phyloP scores from a whole-genome alignment of 2,888 invertebrate species.

The Zaprionus obscuricornis region DNA sequence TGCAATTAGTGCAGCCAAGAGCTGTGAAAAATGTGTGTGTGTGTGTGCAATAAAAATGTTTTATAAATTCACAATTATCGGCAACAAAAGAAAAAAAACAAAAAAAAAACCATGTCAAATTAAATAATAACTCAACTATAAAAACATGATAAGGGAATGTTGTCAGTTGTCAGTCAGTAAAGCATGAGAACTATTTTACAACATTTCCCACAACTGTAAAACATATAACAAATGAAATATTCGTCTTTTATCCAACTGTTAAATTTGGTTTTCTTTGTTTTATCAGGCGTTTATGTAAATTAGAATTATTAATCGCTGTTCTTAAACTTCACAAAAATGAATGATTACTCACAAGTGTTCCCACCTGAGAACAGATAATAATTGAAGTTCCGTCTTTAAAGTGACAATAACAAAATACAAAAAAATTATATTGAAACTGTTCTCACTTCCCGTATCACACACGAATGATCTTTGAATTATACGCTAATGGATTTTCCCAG shows the following conservation, averaged over 20 bases:
- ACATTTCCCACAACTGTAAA: background rate
- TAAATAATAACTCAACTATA: slow-evolving; percentile 46
- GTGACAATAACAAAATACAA: too few relatives aligned
- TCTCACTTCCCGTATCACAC: slow-evolving; percentile 47
- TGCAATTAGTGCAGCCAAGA: slow-evolving; percentile 57
- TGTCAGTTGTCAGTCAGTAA: too few relatives aligned
- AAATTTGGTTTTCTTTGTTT: too few relatives aligned
- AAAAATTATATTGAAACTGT: slow-evolving; percentile 11
- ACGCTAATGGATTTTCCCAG: slow-evolving; percentile 34
- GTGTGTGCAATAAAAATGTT: slow-evolving; percentile 4
- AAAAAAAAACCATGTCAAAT: slow-evolving; percentile 47
- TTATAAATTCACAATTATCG: slow-evolving; percentile 9
- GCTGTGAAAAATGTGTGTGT: slow-evolving; percentile 48
- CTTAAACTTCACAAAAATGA: too few relatives aligned
- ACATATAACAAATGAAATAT: background rate
- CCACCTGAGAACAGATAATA: too few relatives aligned
- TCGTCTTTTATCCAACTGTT: too few relatives aligned
- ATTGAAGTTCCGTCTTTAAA: too few relatives aligned
- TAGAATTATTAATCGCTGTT: slow-evolving; percentile 2
- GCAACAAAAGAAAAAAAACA: background rate
- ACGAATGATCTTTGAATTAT: slow-evolving; percentile 46
- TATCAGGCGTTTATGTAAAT: too few relatives aligned
- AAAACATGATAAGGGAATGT: too few relatives aligned
- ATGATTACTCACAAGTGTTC: too few relatives aligned
- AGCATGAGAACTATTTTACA: background rate